A percentile compares a stretch with the other conserved stretches of the same genome.
These are phyloP conservation scores for Dioctria rufipes DNA, from an alignment of 2,888 invertebrate genomes.

Conservation along the genomic window DNA sequence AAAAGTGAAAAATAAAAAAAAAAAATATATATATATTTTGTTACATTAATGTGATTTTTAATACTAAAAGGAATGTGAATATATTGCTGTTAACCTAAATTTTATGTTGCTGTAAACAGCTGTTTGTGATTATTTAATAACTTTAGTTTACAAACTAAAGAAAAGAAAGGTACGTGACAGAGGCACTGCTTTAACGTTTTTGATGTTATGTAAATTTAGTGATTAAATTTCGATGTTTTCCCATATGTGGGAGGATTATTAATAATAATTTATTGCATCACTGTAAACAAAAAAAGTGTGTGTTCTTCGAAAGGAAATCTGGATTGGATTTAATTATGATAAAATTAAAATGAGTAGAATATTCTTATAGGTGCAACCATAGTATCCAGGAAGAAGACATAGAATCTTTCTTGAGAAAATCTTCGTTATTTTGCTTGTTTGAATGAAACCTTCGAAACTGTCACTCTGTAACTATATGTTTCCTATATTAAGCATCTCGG, in stretches of 20 bases:
- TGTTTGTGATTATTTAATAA: conserved; percentile 24
- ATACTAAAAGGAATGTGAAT: conserved; percentile 6
- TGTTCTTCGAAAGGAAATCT: too few species aligned
- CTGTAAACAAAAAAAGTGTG: too few species aligned
- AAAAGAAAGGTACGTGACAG: conserved; percentile 28
- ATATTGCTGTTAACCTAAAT: neutral
- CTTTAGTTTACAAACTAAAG: neutral
- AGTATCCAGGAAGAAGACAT: too few species aligned
- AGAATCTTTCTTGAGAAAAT: too few species aligned
- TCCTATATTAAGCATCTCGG: too few species aligned
- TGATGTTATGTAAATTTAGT: conserved; percentile 30
- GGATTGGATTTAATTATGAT: too few species aligned
- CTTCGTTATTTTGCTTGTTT: too few species aligned
- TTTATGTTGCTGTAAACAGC: neutral
- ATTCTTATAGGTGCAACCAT: too few species aligned
- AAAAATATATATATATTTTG: neutral
- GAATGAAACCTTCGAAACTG: too few species aligned
- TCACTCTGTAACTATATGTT: too few species aligned
- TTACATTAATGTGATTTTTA: conserved; percentile 38
- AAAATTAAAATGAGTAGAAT: too few species aligned
- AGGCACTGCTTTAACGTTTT: neutral
- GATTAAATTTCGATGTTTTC: neutral
- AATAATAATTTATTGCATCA: too few species aligned
- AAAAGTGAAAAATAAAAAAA: neutral
- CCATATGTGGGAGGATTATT: neutral